Evolutionary conservation across 2,113 vertebrate genomes (phyloP).

Genomic region (Urocitellus parryii): DNA sequence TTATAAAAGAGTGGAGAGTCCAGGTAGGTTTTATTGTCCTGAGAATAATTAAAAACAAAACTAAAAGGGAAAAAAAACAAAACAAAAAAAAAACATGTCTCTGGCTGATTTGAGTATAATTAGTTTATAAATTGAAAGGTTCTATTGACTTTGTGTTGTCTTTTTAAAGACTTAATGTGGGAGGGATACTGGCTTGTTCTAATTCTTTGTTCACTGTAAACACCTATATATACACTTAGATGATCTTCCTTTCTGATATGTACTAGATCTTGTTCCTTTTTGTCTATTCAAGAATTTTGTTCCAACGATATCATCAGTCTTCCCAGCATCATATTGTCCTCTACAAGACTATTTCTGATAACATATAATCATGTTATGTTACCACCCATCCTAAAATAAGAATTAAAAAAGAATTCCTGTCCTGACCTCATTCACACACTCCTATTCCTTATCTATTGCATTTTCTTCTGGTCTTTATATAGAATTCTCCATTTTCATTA

Average conservation of each 20-base stretch:
- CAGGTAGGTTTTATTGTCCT: conserved; percentile 88
- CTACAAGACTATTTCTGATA: neutral
- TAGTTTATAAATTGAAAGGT: conserved; percentile 46
- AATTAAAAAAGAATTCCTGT: neutral
- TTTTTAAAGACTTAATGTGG: conserved; percentile 49
- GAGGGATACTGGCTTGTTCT: neutral
- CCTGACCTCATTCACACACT: neutral
- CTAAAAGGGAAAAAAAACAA: neutral
- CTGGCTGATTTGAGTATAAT: neutral
- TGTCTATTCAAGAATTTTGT: neutral
- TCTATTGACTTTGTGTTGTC: conserved; percentile 23
- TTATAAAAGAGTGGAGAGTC: conserved; percentile 99
- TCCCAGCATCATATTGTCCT: neutral
- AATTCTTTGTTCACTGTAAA: neutral
- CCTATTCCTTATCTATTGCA: neutral
- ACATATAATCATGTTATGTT: neutral
- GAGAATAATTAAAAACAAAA: neutral
- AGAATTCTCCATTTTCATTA: neutral
- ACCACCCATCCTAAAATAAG: conserved; percentile 2
- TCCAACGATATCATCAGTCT: neutral
- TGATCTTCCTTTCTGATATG: neutral
- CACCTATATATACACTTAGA: neutral
- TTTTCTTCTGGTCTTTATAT: neutral
- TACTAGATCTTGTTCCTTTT: neutral
- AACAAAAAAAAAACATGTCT: neutral